Base-by-base conservation (phyloP, 2,113 vertebrate genomes). In the Garra rufa region DNA sequence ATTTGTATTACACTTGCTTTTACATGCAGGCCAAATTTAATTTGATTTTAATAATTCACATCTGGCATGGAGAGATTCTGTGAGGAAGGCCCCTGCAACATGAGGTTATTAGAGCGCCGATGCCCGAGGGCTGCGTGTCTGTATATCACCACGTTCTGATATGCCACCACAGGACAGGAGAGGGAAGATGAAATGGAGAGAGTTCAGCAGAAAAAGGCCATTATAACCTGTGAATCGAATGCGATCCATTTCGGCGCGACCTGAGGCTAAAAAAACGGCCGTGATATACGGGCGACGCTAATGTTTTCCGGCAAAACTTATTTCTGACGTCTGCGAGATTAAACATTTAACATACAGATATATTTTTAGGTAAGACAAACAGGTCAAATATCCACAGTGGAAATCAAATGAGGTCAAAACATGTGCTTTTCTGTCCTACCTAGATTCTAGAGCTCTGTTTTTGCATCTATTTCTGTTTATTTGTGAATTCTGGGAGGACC, bases 41-140 rank as follows among this genome's bases (percentile, higher is more conserved):
- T 95, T 94, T 92, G 91, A 93, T 95, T 93, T 94, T 92, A 94
- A 95, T 94, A 92, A 94, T 94, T 93, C 86, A 93, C 88, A 91
- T 89, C 85, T 92, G 89, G 88, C 88, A 86, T 90, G 90, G 88
- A 86, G 92, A 93, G 92, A 91, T 91, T 91, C 87, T 86, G 91
- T 80, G 87, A 90, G 91, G 89, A 89, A 89, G 90, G 89, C 87
- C 88, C 92, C 90, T 91, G 91, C 91, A 89, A 89, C 61, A 46
- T 82, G 80, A 88, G 90, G 89, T 94, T 91, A 91, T 91, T 92
- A 92, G 90, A 92, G 89, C 89, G 85, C 78, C 52, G 67, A 88
- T 83, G 88, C 92, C 93, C 88, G 19, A 81, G 71, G 87, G 87
- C 88, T 91, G 91, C 88, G 6, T 81, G 59, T 73, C 70, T 87